A percentile compares a stretch with the other conserved stretches of the same genome.
phyloP scores from a whole-genome alignment of 1,140 invertebrate species.

The Augochlora pura region DNA sequence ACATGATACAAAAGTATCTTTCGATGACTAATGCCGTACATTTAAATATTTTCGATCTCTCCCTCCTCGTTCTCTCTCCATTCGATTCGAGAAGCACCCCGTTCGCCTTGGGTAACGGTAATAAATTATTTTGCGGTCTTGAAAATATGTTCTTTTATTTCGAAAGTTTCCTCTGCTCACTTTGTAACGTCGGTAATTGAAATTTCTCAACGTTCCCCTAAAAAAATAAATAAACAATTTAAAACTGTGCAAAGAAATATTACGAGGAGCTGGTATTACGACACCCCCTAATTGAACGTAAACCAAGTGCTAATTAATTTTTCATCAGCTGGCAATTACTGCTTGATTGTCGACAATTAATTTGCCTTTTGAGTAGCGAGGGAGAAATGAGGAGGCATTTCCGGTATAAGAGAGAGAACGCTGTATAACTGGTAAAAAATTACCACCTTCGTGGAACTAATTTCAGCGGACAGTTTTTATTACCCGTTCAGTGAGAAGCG shows the following conservation, averaged over 20 bases:
- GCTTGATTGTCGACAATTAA: constrained; percentile 6
- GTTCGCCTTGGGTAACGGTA: no score
- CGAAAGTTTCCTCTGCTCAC: no score
- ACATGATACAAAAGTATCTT: constrained; percentile 8
- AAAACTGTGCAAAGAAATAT: background rate
- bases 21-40: background rate
- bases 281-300: background rate
- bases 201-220: no score
- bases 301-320: background rate
- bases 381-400: background rate
- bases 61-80: no score
- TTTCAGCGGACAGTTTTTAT: background rate
- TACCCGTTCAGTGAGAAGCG: no score
- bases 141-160: no score
- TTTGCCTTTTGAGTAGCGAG: background rate
- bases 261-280: background rate
- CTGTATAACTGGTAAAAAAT: background rate
- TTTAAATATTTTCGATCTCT: no score
- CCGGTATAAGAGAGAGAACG: background rate
- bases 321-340: background rate
- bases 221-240: background rate
- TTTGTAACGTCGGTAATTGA: no score
- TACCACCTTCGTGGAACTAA: background rate
- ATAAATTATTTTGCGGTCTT: no score
- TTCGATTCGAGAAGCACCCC: no score